These are phyloP conservation scores for Pomacea canaliculata DNA, from an alignment of 2,888 invertebrate species.

Conservation along the genomic window DNA sequence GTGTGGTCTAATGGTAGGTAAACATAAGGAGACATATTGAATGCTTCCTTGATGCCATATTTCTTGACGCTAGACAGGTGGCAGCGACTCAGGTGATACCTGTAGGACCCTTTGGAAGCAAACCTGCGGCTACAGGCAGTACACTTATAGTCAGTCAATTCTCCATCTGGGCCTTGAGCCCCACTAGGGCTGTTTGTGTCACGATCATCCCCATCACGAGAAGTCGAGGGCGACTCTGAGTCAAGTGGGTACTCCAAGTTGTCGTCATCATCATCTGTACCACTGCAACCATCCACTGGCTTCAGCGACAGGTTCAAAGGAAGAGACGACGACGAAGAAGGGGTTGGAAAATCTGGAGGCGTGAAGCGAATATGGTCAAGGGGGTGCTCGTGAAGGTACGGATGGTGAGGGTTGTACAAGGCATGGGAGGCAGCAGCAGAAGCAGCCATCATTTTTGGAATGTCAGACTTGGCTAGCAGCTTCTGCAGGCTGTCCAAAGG, in stretches of 20 bases:
- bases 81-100: constrained; percentile 84
- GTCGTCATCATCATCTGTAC: constrained; percentile 29
- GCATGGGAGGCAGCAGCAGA: constrained; percentile 37
- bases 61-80: constrained; percentile 62
- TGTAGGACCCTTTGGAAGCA: constrained; percentile 95
- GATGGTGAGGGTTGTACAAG: constrained; percentile 37
- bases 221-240: constrained; percentile 2
- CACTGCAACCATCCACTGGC: constrained; percentile 28
- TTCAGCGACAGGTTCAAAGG: constrained; percentile 57
- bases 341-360: constrained; percentile 26
- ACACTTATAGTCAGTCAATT: constrained; percentile 56
- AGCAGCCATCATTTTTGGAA: constrained; percentile 42
- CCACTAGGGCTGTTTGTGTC: constrained; percentile 40
- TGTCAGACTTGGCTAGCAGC: constrained; percentile 94
- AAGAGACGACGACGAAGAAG: constrained; percentile 23
- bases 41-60: constrained; percentile 64
- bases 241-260: constrained; percentile 6
- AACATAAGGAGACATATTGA: constrained; percentile 66
- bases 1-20: constrained; percentile 68
- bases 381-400: constrained; percentile 11
- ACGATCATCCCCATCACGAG: constrained; percentile 37
- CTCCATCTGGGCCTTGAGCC: constrained; percentile 51
- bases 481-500: constrained; percentile 95
- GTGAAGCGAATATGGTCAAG: constrained; percentile 20
- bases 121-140: constrained; percentile 76